Conservation (phyloP, 2,113 vertebrate species). For the Thunnus thynnus region DNA sequence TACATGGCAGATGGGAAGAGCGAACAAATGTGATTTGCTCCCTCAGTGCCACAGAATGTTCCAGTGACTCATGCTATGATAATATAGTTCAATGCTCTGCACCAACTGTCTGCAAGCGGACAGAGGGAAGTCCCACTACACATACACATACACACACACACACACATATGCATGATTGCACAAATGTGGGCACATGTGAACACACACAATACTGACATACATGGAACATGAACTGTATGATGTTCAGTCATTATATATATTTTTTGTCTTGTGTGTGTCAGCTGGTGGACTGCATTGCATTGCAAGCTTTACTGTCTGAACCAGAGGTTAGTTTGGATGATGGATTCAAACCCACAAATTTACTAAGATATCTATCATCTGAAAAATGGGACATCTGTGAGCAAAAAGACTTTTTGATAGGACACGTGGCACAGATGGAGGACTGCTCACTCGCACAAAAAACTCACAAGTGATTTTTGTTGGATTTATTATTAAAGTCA, state of each 20-base stretch:
- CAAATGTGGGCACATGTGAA: not conserved
- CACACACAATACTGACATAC: not conserved
- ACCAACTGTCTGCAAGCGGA: slow-evolving; percentile 49
- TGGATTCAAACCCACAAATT: too few species aligned
- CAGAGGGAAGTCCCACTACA: slow-evolving; percentile 9
- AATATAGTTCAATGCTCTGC: slow-evolving; percentile 49
- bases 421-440: too few species aligned
- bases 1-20: slow-evolving; percentile 68
- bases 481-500: too few species aligned
- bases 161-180: slow-evolving; percentile 16
- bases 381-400: too few species aligned
- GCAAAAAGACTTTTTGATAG: too few species aligned
- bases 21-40: slow-evolving; percentile 61
- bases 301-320: not conserved
- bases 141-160: slow-evolving; percentile 7
- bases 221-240: not conserved
- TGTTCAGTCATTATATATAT: not conserved
- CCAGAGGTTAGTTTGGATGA: too few species aligned
- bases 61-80: slow-evolving; percentile 69
- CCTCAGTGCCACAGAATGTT: slow-evolving; percentile 54
- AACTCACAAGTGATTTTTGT: too few species aligned
- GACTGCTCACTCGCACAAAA: too few species aligned
- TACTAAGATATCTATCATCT: too few species aligned
- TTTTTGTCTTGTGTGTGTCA: not conserved
- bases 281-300: not conserved